Evolutionary conservation across 2,888 invertebrate species (phyloP), one percentile per base, ranked within the genome.

Genomic region (Meghimatium bilineatum): DNA sequence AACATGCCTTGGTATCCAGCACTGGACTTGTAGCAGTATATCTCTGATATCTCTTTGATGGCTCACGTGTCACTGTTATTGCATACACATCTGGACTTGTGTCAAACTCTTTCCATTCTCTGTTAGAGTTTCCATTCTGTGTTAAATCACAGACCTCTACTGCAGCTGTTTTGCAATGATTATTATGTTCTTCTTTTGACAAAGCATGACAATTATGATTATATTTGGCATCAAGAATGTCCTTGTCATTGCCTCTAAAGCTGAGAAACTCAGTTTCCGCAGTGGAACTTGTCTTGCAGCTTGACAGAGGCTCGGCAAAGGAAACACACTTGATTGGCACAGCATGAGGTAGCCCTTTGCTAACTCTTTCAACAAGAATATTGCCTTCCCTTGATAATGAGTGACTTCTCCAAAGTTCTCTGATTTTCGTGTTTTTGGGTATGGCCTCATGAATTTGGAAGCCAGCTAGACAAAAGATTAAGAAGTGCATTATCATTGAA

Each of bases 261-360:
- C 60, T n/a, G 38, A 63, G 12, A 32, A n/a, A 60, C 60, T 36
- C 60, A 32, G 36, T 8, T 36, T 20, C 38, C 3, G 29, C 29
- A 1, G 76, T 20, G 23, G 52, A 74, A 74, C 52, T 14, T 12
- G 52, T 32, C 32, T 34, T 29, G 52, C n/a, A 63, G 56, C 71
- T 71, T 20, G 52, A 56, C 6, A 56, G 36, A 32, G 80, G 80
- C 52, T 80, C 80, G 20, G 44, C 80, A 26, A 80, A 80, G 0
- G 80, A 80, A 20, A 80, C 69, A 69, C 80, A 80, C 71, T 80
- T 80, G 52, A 80, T 52, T 32, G 80, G 80, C 49, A 29, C 71
- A 56, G 69, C 76, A n/a, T 14, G 36, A 17, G 60, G n/a, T 26
- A 63, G 63, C 17, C 38, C 34, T 52, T 34, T 77, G 26, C 63